These are phyloP conservation scores for Carcharodon carcharias DNA, from an alignment of 2,797 vertebrate genomes.

Conservation along the genomic window DNA sequence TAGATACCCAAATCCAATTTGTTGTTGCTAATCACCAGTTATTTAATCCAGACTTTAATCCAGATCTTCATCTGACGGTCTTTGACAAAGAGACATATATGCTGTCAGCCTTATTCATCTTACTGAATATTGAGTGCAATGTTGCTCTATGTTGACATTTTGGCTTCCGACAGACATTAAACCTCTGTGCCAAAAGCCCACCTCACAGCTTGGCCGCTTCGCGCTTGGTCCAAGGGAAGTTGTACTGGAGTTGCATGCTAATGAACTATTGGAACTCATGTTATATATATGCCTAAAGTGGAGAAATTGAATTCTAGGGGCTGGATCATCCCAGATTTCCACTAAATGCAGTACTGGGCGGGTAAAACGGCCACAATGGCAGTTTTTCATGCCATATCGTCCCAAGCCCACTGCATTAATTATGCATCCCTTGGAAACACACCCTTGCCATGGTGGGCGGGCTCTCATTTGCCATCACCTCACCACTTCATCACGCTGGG, in stretches of 20 bases:
- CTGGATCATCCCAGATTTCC: too few species aligned
- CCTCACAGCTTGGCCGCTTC: neutral
- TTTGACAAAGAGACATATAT: neutral
- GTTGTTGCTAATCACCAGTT: neutral
- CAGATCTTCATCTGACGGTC: neutral
- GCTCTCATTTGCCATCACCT: too few species aligned
- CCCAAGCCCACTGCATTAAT: too few species aligned
- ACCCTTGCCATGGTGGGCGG: too few species aligned
- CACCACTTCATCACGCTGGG: too few species aligned
- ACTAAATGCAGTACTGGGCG: too few species aligned
- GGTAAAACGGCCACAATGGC: too few species aligned
- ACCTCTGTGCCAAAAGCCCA: neutral
- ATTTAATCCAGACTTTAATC: constrained; percentile 4
- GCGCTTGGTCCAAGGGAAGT: neutral
- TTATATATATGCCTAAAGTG: neutral
- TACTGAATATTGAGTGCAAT: neutral
- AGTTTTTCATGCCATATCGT: too few species aligned
- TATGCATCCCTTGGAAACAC: too few species aligned
- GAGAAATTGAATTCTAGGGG: neutral
- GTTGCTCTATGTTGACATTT: neutral
- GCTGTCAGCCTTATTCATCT: neutral
- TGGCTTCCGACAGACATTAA: neutral
- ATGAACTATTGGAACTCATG: neutral
- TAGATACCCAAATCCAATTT: neutral
- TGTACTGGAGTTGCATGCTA: neutral